Evolutionary conservation across 2,888 invertebrate species (phyloP), one percentile per base, ranked within the genome.

Genomic region (Lasioglossum leucozonium): DNA sequence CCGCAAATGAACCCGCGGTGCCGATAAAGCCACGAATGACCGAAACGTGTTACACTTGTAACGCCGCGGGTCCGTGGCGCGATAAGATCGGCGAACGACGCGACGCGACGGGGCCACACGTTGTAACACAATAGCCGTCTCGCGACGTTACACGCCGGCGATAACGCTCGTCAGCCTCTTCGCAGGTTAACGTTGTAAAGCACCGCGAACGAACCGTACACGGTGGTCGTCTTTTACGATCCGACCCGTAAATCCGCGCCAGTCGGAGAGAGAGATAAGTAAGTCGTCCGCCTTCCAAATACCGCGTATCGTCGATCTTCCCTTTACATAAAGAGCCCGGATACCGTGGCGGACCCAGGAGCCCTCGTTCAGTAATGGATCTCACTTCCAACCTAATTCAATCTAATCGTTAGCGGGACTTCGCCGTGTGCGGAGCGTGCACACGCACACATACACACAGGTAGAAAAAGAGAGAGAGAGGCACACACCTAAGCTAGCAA

Each of bases 391-490:
- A 84, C 84, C 84, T 86, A 86, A 87, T 88, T 84, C 82, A 84
- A 84, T 88, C 84, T 88, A 88, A 87, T 87, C 84, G 87, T 86
- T 84, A 86, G 81, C 73, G 76, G 72, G 77, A 75, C 79, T 79
- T 82, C 40, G 26, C 65, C 79, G 78, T 84, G 78, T 80, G 86
- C 65, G 85, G 85, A 30, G 55, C 65, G n/a, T 40, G 42, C 72
- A 55, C 55, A n/a, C n/a, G 11, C 51, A 51, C 2, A 51, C 22
- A 22, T n/a, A 55, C 11, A 55, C 8, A 51, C 22, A 51, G 22
- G 1, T 0, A 55, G n/a, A n/a, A 10, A 55, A 22, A 8, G 8
- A 8, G n/a, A 55, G 55, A 51, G 47, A 55, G 55, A 55, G 55
- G 11, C 10, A 11, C 67, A 34, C 11, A 37, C 55, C 81, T 76